phyloP scores from a whole-genome alignment of 2,888 invertebrate genomes.

The Drosophila hamatofila region DNA sequence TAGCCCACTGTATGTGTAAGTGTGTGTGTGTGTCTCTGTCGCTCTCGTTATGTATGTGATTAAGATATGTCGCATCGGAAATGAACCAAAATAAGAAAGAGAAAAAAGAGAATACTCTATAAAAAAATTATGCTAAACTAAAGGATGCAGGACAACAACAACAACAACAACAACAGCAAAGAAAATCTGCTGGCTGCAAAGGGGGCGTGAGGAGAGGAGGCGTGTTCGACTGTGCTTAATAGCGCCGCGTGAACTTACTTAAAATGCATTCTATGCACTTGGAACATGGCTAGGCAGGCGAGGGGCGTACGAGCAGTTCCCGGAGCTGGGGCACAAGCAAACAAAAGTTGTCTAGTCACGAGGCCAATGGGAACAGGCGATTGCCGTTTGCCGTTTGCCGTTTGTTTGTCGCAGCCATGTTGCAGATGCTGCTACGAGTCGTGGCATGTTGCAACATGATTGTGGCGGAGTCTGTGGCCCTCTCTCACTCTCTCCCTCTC shows the following conservation, averaged over 20 bases:
- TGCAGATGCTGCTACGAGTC: constrained; percentile 1
- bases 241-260: constrained; percentile 65
- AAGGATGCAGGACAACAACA: constrained; percentile 41
- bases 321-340: not conserved
- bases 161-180: constrained; percentile 24
- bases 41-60: not conserved
- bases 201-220: no score
- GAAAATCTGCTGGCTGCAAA: no score
- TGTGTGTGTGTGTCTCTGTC: not conserved
- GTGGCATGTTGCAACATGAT: constrained; percentile 46
- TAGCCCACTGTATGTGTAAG: not conserved
- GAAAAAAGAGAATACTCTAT: not conserved
- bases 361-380: not conserved
- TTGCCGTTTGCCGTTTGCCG: not conserved
- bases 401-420: constrained; percentile 6
- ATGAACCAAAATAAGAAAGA: constrained; percentile 26
- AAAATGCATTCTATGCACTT: constrained; percentile 51
- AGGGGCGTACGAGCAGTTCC: not conserved
- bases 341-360: constrained; percentile 40
- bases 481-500: not conserved
- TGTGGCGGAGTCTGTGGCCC: constrained; percentile 47
- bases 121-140: constrained; percentile 17
- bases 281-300: not conserved
- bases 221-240: constrained; percentile 38
- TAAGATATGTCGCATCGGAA: constrained; percentile 16